Percentiles rank a stretch among this genome's conserved stretches.
phyloP scores from a whole-genome alignment of 2,113 vertebrate genomes.

The Tychaedon coryphoeus region DNA sequence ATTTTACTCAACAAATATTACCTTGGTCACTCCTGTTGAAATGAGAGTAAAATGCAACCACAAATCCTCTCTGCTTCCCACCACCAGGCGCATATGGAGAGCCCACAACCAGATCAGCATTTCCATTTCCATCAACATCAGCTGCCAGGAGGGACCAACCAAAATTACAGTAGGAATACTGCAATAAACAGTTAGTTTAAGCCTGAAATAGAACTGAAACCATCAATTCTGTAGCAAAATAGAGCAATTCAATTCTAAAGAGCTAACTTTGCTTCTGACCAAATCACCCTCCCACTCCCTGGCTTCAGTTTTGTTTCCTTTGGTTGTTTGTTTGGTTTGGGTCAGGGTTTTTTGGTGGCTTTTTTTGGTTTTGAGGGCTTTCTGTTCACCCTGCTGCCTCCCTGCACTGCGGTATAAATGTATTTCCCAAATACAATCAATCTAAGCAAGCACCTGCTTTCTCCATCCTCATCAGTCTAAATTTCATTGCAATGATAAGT shows the following conservation, averaged over 20 bases:
- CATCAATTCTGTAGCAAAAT: background rate
- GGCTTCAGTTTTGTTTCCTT: background rate
- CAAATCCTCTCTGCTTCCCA: slow-evolving; percentile 76
- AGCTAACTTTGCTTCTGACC: background rate
- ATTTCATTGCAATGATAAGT: background rate
- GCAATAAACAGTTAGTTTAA: background rate
- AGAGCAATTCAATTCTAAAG: background rate
- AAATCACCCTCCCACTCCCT: background rate
- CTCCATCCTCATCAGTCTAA: background rate
- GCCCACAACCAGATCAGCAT: slow-evolving; percentile 70
- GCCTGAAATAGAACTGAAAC: background rate
- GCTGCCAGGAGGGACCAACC: slow-evolving; percentile 77
- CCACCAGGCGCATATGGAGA: slow-evolving; percentile 74
- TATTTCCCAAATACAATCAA: background rate
- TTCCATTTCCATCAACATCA: slow-evolving; percentile 68
- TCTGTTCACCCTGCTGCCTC: background rate
- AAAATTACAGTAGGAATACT: slow-evolving; percentile 79
- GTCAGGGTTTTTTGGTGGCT: fast-evolving
- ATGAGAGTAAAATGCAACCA: slow-evolving; percentile 69
- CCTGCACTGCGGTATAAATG: background rate
- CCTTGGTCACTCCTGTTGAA: slow-evolving; percentile 53
- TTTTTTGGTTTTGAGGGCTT: background rate
- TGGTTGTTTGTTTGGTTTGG: background rate
- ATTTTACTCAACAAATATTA: slow-evolving; percentile 5
- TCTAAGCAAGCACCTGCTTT: background rate